phyloP scores from a whole-genome alignment of 2,888 invertebrate species.

The Rhimphoctona megacephalus region DNA sequence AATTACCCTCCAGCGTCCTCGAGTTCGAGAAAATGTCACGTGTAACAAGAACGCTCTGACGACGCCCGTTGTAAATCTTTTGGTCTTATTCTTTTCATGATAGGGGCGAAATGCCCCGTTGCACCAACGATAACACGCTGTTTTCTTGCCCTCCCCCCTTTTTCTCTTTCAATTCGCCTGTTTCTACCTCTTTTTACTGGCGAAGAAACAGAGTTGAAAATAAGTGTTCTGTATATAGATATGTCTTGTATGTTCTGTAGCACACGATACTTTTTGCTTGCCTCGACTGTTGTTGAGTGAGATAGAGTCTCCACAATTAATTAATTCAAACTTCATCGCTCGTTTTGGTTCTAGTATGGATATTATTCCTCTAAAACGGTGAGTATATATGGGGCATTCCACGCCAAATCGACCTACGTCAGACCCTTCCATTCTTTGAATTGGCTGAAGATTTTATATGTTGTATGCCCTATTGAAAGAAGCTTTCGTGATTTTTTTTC shows the following conservation, averaged over 20 bases:
- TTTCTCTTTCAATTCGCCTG: no score
- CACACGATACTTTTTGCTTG: constrained; percentile 24
- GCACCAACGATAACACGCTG: constrained; percentile 59
- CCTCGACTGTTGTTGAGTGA: constrained; percentile 5
- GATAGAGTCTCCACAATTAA: constrained; percentile 28
- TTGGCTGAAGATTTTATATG: no score
- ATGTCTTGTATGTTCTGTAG: neutral
- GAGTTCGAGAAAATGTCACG: constrained; percentile 51
- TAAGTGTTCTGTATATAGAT: neutral
- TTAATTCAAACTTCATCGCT: constrained; percentile 39
- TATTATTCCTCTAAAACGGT: neutral
- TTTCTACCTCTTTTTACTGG: neutral
- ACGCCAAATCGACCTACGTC: no score
- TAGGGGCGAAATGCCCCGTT: constrained; percentile 34
- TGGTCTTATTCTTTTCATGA: constrained; percentile 61
- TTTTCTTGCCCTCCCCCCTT: neutral
- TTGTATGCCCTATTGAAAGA: no score
- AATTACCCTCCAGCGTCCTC: constrained; percentile 73
- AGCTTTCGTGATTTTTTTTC: no score
- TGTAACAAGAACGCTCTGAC: constrained; percentile 37
- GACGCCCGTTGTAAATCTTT: constrained; percentile 64
- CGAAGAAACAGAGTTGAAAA: constrained; percentile 7
- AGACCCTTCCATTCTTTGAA: no score
- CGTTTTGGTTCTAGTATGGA: constrained; percentile 17
- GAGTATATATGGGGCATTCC: neutral